Percentiles rank a stretch among this genome's conserved stretches.
Evolutionary conservation across 2,113 vertebrate genomes (phyloP).

Genomic region (Girardinichthys multiradiatus): DNA sequence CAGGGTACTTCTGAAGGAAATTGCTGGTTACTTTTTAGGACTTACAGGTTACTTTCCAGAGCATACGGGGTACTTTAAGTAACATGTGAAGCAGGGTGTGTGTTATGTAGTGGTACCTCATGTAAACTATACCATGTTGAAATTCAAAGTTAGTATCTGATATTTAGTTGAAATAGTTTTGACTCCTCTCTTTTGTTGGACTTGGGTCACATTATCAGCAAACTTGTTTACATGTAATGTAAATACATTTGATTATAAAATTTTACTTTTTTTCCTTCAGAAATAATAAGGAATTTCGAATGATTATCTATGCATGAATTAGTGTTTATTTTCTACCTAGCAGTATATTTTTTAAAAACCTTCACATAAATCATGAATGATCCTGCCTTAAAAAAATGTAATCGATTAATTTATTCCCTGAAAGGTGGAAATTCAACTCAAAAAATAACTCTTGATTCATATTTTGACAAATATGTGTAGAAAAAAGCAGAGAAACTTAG

Average conservation of each 20-base stretch:
- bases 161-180: background rate
- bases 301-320: background rate
- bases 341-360: background rate
- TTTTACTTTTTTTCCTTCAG: background rate
- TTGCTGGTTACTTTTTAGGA: too few relatives aligned
- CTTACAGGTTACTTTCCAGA: background rate
- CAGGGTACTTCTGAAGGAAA: too few relatives aligned
- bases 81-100: background rate
- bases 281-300: background rate
- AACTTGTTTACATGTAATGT: too few relatives aligned
- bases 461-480: background rate
- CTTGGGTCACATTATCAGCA: too few relatives aligned
- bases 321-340: background rate
- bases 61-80: background rate
- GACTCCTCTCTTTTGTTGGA: background rate
- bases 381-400: too few relatives aligned
- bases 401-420: background rate
- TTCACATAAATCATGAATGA: too few relatives aligned
- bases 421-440: background rate
- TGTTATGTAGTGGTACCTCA: too few relatives aligned
- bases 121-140: background rate
- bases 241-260: too few relatives aligned
- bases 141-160: background rate
- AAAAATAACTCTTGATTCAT: background rate
- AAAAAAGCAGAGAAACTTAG: too few relatives aligned